Conservation (phyloP, 1,140 invertebrate species). For the Leguminivora glycinivorella region DNA sequence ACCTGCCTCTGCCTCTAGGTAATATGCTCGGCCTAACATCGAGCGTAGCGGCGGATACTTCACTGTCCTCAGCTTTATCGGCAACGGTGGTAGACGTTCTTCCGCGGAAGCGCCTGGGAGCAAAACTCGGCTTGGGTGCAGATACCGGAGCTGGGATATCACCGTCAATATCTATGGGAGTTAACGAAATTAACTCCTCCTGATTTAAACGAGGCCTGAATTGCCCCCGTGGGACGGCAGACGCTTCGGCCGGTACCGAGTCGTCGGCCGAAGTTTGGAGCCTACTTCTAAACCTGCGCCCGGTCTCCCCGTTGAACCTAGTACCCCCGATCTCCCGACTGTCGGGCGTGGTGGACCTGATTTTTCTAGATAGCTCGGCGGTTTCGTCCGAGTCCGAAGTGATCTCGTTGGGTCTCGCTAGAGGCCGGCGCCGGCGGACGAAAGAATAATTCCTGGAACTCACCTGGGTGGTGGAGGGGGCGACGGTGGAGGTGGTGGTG, state of each 20-base stretch:
- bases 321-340: slow-evolving; percentile 61
- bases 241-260: slow-evolving; percentile 61
- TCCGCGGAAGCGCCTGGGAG: slow-evolving; percentile 40
- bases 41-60: slow-evolving; percentile 63
- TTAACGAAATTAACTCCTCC: slow-evolving; percentile 59
- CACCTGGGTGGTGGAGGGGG: slow-evolving; percentile 72
- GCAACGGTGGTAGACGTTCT: slow-evolving; percentile 53
- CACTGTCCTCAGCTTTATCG: slow-evolving; percentile 63
- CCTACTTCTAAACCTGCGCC: slow-evolving; percentile 51
- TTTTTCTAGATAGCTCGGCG: slow-evolving; percentile 57
- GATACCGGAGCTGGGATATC: slow-evolving; percentile 50
- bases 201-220: slow-evolving; percentile 49
- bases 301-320: slow-evolving; percentile 37
- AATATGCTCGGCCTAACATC: slow-evolving; percentile 55
- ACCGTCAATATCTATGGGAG: slow-evolving; percentile 41
- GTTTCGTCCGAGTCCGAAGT: slow-evolving; percentile 61
- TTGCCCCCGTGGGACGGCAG: slow-evolving; percentile 53
- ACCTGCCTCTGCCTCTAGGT: slow-evolving; percentile 59
- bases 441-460: slow-evolving; percentile 78
- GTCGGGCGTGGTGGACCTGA: slow-evolving; percentile 74
- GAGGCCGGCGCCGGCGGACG: slow-evolving; percentile 66
- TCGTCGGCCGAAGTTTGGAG: slow-evolving; percentile 52
- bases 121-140: slow-evolving; percentile 42
- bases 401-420: slow-evolving; percentile 73
- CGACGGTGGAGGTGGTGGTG: slow-evolving; percentile 64